A percentile compares a stretch with the other conserved stretches of the same genome.
Evolutionary conservation across 2,797 vertebrate species (phyloP).

Genomic region (Pseudocheirus occidentalis): DNA sequence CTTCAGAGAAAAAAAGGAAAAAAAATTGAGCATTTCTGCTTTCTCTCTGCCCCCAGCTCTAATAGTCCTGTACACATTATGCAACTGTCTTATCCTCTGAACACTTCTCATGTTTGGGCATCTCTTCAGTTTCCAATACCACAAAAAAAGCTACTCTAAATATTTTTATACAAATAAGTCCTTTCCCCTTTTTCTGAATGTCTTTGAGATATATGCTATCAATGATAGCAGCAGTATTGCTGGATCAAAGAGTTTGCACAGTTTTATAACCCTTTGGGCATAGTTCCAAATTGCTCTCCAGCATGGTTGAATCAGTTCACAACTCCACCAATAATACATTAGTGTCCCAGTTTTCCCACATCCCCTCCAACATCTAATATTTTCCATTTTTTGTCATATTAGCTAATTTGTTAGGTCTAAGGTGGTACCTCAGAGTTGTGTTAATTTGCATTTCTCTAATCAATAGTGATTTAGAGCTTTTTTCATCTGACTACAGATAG

Average conservation of each 20-base stretch:
- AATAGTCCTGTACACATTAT: not conserved
- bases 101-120: too few species aligned
- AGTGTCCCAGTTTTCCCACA: not conserved
- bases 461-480: not conserved
- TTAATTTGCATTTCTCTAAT: not conserved
- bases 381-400: not conserved
- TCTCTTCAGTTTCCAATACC: too few species aligned
- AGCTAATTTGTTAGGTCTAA: not conserved
- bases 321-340: not conserved
- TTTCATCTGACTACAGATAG: not conserved
- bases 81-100: not conserved
- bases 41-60: not conserved
- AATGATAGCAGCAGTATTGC: not conserved
- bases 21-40: not conserved
- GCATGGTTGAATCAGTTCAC: not conserved
- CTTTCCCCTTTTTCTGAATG: too few species aligned
- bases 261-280: not conserved
- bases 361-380: not conserved
- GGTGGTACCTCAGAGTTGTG: not conserved
- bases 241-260: not conserved
- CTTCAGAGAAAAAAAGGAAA: not conserved
- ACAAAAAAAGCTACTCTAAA: too few species aligned
- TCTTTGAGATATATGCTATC: too few species aligned
- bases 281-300: not conserved
- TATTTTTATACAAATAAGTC: too few species aligned